These are phyloP conservation scores for Lepilemur ruficaudatus DNA, from an alignment of 2,797 vertebrate species.

Conservation along the genomic window DNA sequence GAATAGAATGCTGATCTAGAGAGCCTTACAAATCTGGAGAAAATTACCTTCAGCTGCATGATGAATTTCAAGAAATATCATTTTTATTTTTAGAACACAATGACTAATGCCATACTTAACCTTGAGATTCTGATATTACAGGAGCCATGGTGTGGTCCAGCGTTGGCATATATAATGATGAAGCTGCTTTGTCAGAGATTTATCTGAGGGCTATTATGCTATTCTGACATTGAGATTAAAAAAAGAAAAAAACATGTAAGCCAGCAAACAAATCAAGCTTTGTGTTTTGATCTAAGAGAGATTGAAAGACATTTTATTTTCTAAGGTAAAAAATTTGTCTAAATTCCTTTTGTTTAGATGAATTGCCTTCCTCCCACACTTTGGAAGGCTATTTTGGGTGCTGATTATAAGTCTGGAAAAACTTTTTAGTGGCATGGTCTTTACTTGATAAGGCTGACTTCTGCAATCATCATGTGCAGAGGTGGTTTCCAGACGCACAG, in stretches of 20 bases:
- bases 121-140: constrained; percentile 20
- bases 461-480: not conserved
- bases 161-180: not conserved
- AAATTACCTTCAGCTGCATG: constrained; percentile 60
- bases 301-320: constrained; percentile 11
- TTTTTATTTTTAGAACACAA: constrained; percentile 57
- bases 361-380: constrained; percentile 18
- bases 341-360: constrained; percentile 53
- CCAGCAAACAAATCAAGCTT: constrained; percentile 17
- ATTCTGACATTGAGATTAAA: constrained; percentile 29
- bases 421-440: constrained; percentile 50
- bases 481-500: not conserved
- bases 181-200: not conserved
- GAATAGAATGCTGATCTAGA: constrained; percentile 41
- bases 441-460: constrained; percentile 16
- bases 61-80: constrained; percentile 67
- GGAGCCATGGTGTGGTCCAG: constrained; percentile 17
- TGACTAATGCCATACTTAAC: constrained; percentile 47
- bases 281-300: constrained; percentile 46
- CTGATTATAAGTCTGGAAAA: constrained; percentile 10
- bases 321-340: constrained; percentile 49
- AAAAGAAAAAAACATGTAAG: constrained; percentile 34
- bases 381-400: constrained; percentile 52
- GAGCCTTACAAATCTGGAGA: constrained; percentile 40
- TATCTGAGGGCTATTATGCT: not conserved